Conservation (phyloP, 1,140 invertebrate species). For the Pseudomyrmex pallidus region DNA sequence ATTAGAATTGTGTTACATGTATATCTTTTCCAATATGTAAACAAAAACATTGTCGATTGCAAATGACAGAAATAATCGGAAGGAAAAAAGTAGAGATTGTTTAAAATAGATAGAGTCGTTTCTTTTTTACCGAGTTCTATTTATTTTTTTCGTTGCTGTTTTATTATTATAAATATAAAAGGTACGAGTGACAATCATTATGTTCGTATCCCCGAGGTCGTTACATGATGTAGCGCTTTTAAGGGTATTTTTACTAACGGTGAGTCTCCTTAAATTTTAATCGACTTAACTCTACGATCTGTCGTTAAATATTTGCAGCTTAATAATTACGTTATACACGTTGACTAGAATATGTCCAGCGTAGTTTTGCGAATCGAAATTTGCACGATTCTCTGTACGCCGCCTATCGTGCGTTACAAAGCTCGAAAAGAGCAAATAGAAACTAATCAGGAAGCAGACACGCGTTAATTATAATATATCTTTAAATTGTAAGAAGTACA, state of each 20-base stretch:
- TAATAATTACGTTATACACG: conserved; percentile 38
- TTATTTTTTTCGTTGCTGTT: conserved; percentile 36
- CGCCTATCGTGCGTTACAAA: neutral
- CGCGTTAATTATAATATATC: conserved; percentile 9
- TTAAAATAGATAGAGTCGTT: conserved; percentile 10
- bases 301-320: conserved; percentile 44
- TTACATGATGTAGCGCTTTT: conserved; percentile 52
- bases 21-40: neutral
- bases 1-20: neutral
- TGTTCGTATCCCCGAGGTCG: conserved; percentile 59
- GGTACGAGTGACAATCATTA: conserved; percentile 59
- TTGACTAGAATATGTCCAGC: conserved; percentile 58
- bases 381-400: conserved; percentile 8
- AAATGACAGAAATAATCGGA: neutral
- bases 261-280: conserved; percentile 10
- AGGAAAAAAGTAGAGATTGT: neutral
- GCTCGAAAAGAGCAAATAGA: conserved; percentile 43
- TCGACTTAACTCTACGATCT: conserved; percentile 35
- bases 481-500: conserved; percentile 34
- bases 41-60: neutral
- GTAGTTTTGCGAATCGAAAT: conserved; percentile 9
- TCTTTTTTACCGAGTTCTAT: neutral
- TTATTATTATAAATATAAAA: conserved; percentile 62
- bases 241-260: conserved; percentile 44
- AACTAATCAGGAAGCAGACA: conserved; percentile 44